phyloP scores from a whole-genome alignment of 2,888 invertebrate species.

The Limnephilus marmoratus region DNA sequence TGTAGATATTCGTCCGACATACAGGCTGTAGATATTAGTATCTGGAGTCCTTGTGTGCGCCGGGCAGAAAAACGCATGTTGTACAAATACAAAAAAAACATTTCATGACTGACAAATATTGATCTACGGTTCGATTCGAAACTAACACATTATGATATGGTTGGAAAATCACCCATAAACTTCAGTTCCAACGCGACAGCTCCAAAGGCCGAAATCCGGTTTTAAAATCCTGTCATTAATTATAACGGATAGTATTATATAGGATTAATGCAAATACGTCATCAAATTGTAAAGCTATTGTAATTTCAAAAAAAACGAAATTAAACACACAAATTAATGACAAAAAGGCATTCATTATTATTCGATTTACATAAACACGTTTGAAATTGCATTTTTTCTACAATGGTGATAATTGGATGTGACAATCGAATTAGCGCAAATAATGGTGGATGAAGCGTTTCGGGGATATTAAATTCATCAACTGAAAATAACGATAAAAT shows the following conservation, averaged over 20 bases:
- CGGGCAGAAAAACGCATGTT: too few relatives aligned
- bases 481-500: neutral
- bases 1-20: too few relatives aligned
- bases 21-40: too few relatives aligned
- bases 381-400: neutral
- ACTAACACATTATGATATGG: neutral
- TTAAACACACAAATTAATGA: neutral
- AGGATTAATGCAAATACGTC: neutral
- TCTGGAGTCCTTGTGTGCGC: too few relatives aligned
- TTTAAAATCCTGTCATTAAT: neutral
- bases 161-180: neutral
- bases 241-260: neutral
- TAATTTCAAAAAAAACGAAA: neutral
- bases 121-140: neutral
- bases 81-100: too few relatives aligned
- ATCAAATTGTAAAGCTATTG: neutral
- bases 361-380: neutral
- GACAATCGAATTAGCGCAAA: neutral
- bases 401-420: neutral
- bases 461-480: neutral
- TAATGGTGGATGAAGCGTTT: neutral
- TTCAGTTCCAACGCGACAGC: neutral
- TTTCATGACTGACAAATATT: neutral
- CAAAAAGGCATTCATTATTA: neutral
- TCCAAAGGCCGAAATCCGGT: neutral